phyloP scores from a whole-genome alignment of 2,797 vertebrate genomes.

The Enteromius anoplus region DNA sequence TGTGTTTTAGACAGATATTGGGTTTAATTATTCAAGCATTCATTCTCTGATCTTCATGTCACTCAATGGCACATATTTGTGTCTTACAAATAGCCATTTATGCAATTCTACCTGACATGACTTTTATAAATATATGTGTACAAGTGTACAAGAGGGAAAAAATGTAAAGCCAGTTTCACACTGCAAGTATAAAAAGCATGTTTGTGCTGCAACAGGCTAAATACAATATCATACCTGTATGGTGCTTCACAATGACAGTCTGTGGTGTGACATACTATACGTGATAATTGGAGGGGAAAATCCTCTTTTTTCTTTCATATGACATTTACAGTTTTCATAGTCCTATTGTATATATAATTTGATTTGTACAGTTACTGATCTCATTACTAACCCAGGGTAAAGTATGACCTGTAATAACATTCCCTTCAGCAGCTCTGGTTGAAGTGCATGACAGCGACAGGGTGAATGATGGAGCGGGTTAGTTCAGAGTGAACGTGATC shows the following conservation, averaged over 20 bases:
- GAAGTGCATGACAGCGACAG: neutral
- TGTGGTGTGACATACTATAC: neutral
- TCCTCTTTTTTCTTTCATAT: neutral
- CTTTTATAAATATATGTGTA: neutral
- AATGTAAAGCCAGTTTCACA: neutral
- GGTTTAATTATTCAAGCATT: neutral
- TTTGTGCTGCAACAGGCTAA: neutral
- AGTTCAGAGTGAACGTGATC: neutral
- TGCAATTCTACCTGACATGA: neutral
- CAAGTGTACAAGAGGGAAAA: neutral
- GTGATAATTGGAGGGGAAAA: neutral
- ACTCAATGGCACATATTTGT: neutral
- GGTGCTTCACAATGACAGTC: neutral
- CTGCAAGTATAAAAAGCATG: neutral
- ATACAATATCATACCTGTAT: neutral
- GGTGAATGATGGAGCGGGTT: neutral
- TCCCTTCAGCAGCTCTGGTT: neutral
- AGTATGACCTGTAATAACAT: neutral
- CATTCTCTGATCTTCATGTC: neutral
- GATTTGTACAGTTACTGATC: neutral
- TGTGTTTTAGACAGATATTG: neutral
- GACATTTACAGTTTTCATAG: neutral
- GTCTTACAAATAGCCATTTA: neutral
- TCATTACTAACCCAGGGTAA: slow-evolving; percentile 9
- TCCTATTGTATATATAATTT: neutral